phyloP scores from a whole-genome alignment of 1,140 invertebrate genomes.

The Bemisia tabaci region DNA sequence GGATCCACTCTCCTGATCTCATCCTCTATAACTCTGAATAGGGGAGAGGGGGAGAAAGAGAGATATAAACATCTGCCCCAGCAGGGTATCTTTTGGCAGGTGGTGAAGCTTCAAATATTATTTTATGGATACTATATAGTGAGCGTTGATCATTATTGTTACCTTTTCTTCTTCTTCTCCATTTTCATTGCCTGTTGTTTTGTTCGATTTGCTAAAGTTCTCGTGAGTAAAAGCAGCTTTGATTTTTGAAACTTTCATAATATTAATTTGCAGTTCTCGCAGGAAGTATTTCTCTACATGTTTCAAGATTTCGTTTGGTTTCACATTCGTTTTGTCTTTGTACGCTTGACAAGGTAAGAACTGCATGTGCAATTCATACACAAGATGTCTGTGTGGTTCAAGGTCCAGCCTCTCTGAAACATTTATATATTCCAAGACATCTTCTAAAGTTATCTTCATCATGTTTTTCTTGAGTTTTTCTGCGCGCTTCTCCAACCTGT shows the following conservation, averaged over 20 bases:
- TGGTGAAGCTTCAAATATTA: too few species aligned
- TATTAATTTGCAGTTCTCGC: slow-evolving; percentile 7
- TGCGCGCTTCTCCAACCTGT: slow-evolving; percentile 39
- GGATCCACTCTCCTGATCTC: too few species aligned
- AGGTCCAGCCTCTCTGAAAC: slow-evolving; percentile 45
- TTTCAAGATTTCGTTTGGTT: slow-evolving; percentile 50
- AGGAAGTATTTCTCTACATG: slow-evolving; percentile 52
- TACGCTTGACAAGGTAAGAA: slow-evolving; percentile 61
- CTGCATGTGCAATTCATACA: slow-evolving; percentile 40
- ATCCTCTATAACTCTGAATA: too few species aligned
- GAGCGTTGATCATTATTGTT: too few species aligned
- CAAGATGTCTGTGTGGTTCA: slow-evolving; percentile 32
- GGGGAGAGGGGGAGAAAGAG: too few species aligned
- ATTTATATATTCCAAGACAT: slow-evolving; percentile 62
- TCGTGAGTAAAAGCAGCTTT: not conserved
- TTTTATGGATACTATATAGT: too few species aligned
- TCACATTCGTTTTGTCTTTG: slow-evolving; percentile 50
- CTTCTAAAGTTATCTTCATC: slow-evolving; percentile 56
- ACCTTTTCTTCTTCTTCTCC: slow-evolving; percentile 14
- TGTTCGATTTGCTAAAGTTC: slow-evolving; percentile 25
- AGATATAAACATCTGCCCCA: too few species aligned
- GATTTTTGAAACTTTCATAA: not conserved
- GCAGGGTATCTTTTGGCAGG: too few species aligned
- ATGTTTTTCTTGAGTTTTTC: slow-evolving; percentile 54
- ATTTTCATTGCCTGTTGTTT: slow-evolving; percentile 31